A percentile compares a stretch with the other conserved stretches of the same genome.
Conservation (phyloP, 2,888 invertebrate genomes). For the Apamea epomidion region DNA sequence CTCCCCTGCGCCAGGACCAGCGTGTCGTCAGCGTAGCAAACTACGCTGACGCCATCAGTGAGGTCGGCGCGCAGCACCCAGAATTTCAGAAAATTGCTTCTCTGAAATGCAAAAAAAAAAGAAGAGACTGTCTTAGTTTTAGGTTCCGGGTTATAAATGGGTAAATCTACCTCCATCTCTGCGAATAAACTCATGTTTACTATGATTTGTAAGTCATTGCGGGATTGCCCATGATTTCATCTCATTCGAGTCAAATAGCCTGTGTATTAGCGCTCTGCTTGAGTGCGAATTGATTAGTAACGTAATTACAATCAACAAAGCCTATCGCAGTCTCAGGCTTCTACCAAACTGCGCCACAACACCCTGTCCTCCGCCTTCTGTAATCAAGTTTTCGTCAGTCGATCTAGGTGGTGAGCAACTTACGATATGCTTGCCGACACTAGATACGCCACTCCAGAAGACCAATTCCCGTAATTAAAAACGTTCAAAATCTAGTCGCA, state of each 20-base stretch:
- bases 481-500: not conserved
- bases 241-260: not conserved
- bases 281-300: not conserved
- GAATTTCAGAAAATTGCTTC: too few relatives aligned
- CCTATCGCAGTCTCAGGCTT: not conserved
- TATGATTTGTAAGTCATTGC: not conserved
- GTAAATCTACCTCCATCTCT: too few relatives aligned
- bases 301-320: not conserved
- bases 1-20: too few relatives aligned
- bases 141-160: too few relatives aligned
- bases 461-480: not conserved
- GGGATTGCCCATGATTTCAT: not conserved
- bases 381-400: too few relatives aligned
- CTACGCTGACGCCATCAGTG: too few relatives aligned
- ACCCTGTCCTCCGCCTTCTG: not conserved
- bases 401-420: too few relatives aligned
- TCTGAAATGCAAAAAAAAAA: too few relatives aligned
- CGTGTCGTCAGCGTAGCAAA: too few relatives aligned
- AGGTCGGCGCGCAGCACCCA: too few relatives aligned
- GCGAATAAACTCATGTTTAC: not conserved
- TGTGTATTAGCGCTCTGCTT: not conserved
- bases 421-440: not conserved
- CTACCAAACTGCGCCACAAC: rapidly evolving
- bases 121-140: too few relatives aligned
- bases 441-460: not conserved